A percentile compares a stretch with the other conserved stretches of the same genome.
phyloP scores from a whole-genome alignment of 2,113 vertebrate species.

The Verasper variegatus region DNA sequence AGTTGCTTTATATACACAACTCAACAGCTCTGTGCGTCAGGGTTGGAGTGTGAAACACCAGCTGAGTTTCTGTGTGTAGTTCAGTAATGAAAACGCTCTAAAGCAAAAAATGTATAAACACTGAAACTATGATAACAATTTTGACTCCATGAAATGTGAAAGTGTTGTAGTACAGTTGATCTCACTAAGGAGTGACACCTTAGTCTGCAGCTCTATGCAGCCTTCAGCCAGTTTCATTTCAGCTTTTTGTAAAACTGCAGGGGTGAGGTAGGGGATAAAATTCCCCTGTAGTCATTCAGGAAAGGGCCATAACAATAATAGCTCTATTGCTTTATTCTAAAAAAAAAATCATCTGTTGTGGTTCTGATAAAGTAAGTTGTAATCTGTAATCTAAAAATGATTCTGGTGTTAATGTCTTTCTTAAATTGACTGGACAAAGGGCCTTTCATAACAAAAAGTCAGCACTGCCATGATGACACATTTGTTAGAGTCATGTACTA shows the following conservation, averaged over 20 bases:
- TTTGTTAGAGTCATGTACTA: neutral
- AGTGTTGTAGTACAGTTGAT: neutral
- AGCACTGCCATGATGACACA: neutral
- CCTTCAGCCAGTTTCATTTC: neutral
- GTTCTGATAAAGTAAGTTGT: neutral
- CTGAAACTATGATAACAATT: neutral
- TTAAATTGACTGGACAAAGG: no score
- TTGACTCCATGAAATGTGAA: neutral
- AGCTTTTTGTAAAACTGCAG: neutral
- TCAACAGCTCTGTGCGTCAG: conserved; percentile 9
- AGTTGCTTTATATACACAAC: conserved; percentile 33
- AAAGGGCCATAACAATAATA: neutral
- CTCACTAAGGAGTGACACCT: neutral
- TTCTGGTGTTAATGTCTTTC: no score
- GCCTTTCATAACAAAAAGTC: neutral
- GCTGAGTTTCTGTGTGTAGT: neutral
- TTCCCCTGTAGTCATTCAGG: neutral
- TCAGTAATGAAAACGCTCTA: neutral
- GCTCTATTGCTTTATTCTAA: neutral
- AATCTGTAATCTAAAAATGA: no score
- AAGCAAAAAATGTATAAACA: neutral
- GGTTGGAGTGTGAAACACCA: neutral
- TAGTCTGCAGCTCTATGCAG: neutral
- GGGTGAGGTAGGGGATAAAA: neutral
- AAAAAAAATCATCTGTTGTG: neutral